Evolutionary conservation across 2,797 vertebrate species (phyloP), one percentile per base, ranked within the genome.

Genomic region (Acipenser ruthenus): DNA sequence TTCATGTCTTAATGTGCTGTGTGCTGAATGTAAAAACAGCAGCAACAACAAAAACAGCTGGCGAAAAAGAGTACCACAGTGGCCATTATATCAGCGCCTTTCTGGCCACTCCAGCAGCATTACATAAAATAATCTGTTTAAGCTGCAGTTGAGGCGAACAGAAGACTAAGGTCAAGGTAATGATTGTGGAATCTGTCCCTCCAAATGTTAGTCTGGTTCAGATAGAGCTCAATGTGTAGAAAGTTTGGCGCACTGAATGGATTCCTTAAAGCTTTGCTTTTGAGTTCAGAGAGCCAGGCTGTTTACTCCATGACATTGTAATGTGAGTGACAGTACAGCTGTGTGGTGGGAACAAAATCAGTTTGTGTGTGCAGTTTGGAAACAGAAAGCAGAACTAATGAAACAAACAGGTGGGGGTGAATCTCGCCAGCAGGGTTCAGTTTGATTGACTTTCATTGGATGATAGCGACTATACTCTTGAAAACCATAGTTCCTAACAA

Each of bases 291-390:
- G 60, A 62, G 60, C 18, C 60, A 8, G 8, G 60, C 60, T 37
- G 60, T 23, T 37, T n/a, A 15, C 55, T n/a, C 55, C 12, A n/a
- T n/a, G 12, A 13, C 12, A 58, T 49, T 51, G 23, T 50, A 66
- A n/a, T 11, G 5, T 72, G 71, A 75, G 51, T 74, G 74, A 77
- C 63, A 64, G 62, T 75, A 51, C 73, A 79, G 72, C 75, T 73
- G 65, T 50, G 0, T 66, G 55, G 66, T 59, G 61, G 66, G 65
- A 77, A 73, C 65, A 74, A 77, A 77, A 77, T 56, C 11, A 66
- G 62, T 69, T 79, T 81, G 75, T 77, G 59, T 77, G 71, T 70
- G 65, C 72, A 58, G 50, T 59, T 49, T 6, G 15, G 6, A 67
- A 18, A 64, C 58, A 65, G 62, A 66, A 53, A 50, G 66, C 65